Percentiles rank a stretch among this genome's conserved stretches.
phyloP scores from a whole-genome alignment of 2,888 invertebrate genomes.

The Eledona agricola region DNA sequence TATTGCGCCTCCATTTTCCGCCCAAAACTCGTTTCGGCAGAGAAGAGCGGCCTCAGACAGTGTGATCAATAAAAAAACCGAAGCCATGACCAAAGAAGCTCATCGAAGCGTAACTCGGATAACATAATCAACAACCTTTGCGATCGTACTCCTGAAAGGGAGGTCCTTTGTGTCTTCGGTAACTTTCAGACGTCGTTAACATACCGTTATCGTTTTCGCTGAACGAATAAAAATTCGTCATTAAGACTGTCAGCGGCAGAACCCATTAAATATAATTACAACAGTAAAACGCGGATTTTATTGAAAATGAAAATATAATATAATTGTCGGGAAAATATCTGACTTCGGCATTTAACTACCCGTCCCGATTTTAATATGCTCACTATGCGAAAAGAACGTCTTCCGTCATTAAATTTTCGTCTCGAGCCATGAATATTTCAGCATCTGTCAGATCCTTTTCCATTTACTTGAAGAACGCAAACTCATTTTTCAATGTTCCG shows the following conservation, averaged over 20 bases:
- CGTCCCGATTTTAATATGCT: constrained; percentile 9
- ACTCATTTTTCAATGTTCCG: constrained; percentile 51
- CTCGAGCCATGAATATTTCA: constrained; percentile 56
- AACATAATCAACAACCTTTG: constrained; percentile 36
- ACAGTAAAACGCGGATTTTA: constrained; percentile 13
- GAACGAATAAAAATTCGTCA: background rate
- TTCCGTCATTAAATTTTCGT: constrained; percentile 51
- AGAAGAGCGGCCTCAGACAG: constrained; percentile 16
- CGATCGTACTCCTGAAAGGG: constrained; percentile 17
- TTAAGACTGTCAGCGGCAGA: constrained; percentile 10
- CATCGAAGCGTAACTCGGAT: constrained; percentile 36
- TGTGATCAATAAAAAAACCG: constrained; percentile 31
- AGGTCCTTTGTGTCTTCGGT: constrained; percentile 12
- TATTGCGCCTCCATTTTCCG: constrained; percentile 5
- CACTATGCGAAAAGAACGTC: constrained; percentile 37
- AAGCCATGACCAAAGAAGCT: constrained; percentile 28
- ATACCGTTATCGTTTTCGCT: constrained; percentile 4
- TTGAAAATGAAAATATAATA: constrained; percentile 10
- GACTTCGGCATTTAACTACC: constrained; percentile 14
- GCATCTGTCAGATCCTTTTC: constrained; percentile 54
- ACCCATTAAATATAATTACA: constrained; percentile 15
- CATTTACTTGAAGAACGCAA: constrained; percentile 53
- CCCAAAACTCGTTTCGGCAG: constrained; percentile 5
- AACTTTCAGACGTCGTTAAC: constrained; percentile 9
- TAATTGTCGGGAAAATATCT: too few species aligned